phyloP scores from a whole-genome alignment of 2,888 invertebrate genomes.

The Brenthis daphne region DNA sequence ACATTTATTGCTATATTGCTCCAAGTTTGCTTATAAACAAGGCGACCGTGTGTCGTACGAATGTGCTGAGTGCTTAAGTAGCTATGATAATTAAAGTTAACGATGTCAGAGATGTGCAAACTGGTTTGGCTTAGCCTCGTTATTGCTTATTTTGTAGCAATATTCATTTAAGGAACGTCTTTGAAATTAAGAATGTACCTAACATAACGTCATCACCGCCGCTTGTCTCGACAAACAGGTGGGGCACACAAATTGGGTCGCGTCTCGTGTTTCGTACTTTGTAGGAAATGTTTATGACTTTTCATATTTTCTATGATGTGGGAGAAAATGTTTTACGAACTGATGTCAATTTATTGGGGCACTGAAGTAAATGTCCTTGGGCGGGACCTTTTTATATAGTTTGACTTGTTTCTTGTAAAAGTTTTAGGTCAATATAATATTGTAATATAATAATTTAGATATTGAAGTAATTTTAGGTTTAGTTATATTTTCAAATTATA shows the following conservation, averaged over 20 bases:
- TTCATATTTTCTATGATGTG: slow-evolving; percentile 35
- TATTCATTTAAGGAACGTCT: slow-evolving; percentile 65
- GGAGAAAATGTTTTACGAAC: slow-evolving; percentile 24
- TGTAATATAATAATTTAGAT: not conserved
- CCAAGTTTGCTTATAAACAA: slow-evolving; percentile 28
- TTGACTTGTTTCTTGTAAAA: not conserved
- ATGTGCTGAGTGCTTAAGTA: slow-evolving; percentile 39
- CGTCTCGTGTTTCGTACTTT: slow-evolving; percentile 30
- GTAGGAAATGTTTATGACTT: slow-evolving; percentile 30
- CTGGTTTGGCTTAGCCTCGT: slow-evolving; percentile 67
- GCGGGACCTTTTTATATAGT: not conserved
- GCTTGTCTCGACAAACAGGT: slow-evolving; percentile 45
- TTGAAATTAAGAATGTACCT: slow-evolving; percentile 68
- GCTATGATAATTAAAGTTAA: slow-evolving; percentile 75
- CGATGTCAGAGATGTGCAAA: slow-evolving; percentile 71
- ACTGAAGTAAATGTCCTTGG: slow-evolving; percentile 4
- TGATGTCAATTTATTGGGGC: slow-evolving; percentile 17
- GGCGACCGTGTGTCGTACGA: slow-evolving; percentile 22
- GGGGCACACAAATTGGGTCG: slow-evolving; percentile 40
- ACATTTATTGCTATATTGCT: slow-evolving; percentile 16
- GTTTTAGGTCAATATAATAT: not conserved
- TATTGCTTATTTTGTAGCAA: slow-evolving; percentile 71
- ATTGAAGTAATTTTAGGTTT: not conserved
- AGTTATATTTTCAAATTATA: too few species aligned
- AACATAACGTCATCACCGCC: slow-evolving; percentile 41